Evolutionary conservation across 2,113 vertebrate genomes (phyloP), one percentile per base, ranked within the genome.

Genomic region (Coreoperca whiteheadi): DNA sequence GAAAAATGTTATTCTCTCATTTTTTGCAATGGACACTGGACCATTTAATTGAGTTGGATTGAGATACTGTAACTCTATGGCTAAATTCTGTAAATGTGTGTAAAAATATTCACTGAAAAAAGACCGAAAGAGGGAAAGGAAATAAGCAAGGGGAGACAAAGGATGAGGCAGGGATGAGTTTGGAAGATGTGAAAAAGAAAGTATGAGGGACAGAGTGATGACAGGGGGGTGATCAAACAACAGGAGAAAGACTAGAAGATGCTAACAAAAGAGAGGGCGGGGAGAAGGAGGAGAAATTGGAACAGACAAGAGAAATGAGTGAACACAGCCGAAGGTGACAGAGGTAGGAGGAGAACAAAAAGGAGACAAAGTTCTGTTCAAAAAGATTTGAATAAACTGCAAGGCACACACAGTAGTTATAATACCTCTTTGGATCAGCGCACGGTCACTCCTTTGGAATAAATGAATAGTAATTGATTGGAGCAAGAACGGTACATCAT

Each of bases 391-490:
- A 91, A 85, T 87, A 85, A 87, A 86, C 77, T 66, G 57, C 75
- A 82, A 91, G 84, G 83, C 80, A 83, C 83, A 84, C 71, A 82
- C 69, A 59, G 50, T 81, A 82, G 81, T 89, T 80, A 70, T 81
- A 86, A 91, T 81, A 83, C 87, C 88, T 89, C 87, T 89, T 92
- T 78, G 87, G 88, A 91, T 91, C 88, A 91, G 89, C 82, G 61
- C 84, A 85, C 50, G 89, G 90, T 91, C 91, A 87, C 83, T 88
- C 86, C 85, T 93, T 91, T 89, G 75, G 89, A 91, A 91, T 88
- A 92, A 86, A 92, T 94, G 91, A 94, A 94, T 91, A 92, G 91
- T 93, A 91, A 93, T 91, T 94, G 92, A 94, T 93, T 92, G 87
- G 86, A 83, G 88, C 70, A 92, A 90, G 91, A 92, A 87, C 83